These are phyloP conservation scores for Macrotrachela quadricornifera DNA, from an alignment of 1,140 invertebrate species.

Conservation along the genomic window DNA sequence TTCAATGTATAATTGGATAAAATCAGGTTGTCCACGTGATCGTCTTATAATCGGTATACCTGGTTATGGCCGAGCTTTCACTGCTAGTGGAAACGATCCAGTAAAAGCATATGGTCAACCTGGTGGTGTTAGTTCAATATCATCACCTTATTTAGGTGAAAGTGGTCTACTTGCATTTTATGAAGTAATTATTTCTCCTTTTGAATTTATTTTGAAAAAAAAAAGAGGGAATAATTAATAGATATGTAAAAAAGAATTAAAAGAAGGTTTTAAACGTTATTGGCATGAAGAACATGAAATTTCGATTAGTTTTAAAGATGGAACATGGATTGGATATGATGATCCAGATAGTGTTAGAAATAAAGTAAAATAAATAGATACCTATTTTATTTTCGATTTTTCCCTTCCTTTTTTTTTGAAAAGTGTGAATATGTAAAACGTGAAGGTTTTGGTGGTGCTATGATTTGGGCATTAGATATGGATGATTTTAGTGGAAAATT, in stretches of 20 bases:
- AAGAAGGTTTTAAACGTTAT: slow-evolving; percentile 7
- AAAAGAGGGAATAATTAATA: not conserved
- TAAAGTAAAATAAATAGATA: not conserved
- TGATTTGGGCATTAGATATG: slow-evolving; percentile 13
- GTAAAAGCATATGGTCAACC: slow-evolving; percentile 5
- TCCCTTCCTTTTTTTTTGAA: no score
- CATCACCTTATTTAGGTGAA: slow-evolving; percentile 5
- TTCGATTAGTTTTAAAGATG: slow-evolving; percentile 6
- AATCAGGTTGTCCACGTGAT: slow-evolving; percentile 3
- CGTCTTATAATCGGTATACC: slow-evolving; percentile 5
- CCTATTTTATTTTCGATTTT: no score
- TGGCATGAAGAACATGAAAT: slow-evolving; percentile 6
- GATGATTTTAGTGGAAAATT: slow-evolving; percentile 31
- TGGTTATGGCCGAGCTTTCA: slow-evolving; percentile 3
- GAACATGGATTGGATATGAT: slow-evolving; percentile 8
- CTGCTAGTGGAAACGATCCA: not conserved
- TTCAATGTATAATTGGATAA: slow-evolving; percentile 7
- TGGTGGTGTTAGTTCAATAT: slow-evolving; percentile 1
- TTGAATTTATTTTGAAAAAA: not conserved
- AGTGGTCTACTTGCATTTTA: slow-evolving; percentile 4
- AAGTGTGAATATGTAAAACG: slow-evolving; percentile 4
- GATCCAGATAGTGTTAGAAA: slow-evolving; percentile 5
- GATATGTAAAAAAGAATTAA: slow-evolving; percentile 2
- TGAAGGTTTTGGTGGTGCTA: slow-evolving; percentile 1
- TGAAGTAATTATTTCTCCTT: not conserved